Conservation (phyloP, 2,113 vertebrate genomes). For the Nansenia antarctica region DNA sequence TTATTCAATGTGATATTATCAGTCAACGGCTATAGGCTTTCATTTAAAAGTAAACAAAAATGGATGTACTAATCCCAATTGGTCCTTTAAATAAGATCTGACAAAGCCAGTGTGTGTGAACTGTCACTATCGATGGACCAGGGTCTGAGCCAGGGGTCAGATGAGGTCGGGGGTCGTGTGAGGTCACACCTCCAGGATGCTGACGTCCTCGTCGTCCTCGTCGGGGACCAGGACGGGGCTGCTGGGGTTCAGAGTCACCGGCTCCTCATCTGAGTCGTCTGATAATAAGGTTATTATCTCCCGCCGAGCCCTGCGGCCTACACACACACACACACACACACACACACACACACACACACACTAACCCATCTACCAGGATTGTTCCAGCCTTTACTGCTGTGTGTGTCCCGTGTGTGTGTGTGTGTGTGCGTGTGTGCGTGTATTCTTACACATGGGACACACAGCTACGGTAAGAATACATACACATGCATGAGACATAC, state of each 20-base stretch:
- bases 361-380: too few relatives aligned
- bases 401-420: neutral
- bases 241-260: constrained; percentile 67
- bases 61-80: too few relatives aligned
- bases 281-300: constrained; percentile 86
- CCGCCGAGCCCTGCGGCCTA: constrained; percentile 56
- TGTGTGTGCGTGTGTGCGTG: too few relatives aligned
- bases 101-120: too few relatives aligned
- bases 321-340: neutral
- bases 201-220: constrained; percentile 3
- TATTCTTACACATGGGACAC: neutral
- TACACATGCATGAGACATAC: neutral
- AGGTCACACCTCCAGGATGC: neutral
- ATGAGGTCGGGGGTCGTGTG: too few relatives aligned
- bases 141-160: neutral
- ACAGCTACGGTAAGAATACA: neutral
- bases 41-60: too few relatives aligned
- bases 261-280: constrained; percentile 92
- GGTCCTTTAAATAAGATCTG: too few relatives aligned
- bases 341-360: neutral
- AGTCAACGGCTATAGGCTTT: neutral
- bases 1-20: neutral
- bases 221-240: neutral
- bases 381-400: too few relatives aligned
- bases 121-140: neutral